A percentile compares a stretch with the other conserved stretches of the same genome.
phyloP scores from a whole-genome alignment of 2,797 vertebrate species.

The Eulemur albifrons region DNA sequence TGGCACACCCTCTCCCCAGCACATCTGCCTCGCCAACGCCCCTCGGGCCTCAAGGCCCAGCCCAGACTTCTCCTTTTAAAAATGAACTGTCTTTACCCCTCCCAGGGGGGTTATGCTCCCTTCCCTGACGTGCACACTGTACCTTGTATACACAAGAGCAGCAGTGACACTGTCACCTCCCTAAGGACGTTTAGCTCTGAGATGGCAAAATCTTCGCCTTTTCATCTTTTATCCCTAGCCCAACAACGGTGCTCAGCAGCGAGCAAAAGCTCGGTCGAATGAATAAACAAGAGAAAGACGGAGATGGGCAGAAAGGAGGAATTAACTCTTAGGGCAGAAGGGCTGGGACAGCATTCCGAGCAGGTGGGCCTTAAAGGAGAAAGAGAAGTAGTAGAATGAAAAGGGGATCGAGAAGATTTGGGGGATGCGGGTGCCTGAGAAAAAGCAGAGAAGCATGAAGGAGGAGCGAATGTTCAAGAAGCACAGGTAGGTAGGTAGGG shows the following conservation, averaged over 20 bases:
- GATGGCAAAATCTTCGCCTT: not conserved
- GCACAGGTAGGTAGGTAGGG: not conserved
- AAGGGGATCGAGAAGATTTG: not conserved
- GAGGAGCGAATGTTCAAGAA: not conserved
- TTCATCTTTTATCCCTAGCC: not conserved
- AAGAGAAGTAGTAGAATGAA: not conserved
- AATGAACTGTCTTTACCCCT: not conserved
- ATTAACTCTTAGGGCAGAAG: not conserved
- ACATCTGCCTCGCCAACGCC: not conserved
- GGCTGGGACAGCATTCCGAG: not conserved
- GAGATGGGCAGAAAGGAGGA: not conserved
- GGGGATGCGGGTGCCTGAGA: fast-evolving
- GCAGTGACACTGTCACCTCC: not conserved
- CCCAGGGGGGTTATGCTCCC: not conserved
- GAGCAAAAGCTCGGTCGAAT: not conserved
- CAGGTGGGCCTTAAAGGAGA: not conserved
- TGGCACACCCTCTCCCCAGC: not conserved
- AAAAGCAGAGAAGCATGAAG: not conserved
- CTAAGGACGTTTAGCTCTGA: not conserved
- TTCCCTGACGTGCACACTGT: not conserved
- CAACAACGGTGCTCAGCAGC: not conserved
- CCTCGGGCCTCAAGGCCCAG: not conserved
- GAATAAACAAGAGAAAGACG: not conserved
- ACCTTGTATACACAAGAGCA: not conserved
- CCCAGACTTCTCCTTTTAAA: not conserved